phyloP scores from a whole-genome alignment of 2,888 invertebrate species.

The Uloborus plumipes region DNA sequence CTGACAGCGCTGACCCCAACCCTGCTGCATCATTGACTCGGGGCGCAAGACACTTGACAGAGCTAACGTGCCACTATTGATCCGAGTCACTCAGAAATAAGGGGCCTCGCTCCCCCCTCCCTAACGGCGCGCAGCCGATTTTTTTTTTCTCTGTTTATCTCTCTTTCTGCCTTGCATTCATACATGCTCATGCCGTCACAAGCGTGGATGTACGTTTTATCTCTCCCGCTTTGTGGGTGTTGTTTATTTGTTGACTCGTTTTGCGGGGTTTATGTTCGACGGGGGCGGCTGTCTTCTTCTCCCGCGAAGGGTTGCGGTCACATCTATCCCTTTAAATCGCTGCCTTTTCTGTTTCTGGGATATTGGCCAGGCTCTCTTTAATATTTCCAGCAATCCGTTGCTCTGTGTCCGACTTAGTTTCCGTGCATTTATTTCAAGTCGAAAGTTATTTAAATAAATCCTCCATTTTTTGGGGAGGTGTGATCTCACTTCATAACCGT shows the following conservation, averaged over 20 bases:
- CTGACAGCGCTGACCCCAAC: slow-evolving; percentile 60
- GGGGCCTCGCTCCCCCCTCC: neutral
- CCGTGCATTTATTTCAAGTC: no score
- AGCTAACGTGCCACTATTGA: slow-evolving; percentile 63
- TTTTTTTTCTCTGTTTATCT: slow-evolving; percentile 3
- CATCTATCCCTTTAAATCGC: neutral
- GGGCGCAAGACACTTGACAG: slow-evolving; percentile 63
- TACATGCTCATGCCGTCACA: slow-evolving; percentile 50
- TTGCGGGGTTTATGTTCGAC: slow-evolving; percentile 15
- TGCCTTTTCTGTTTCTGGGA: neutral
- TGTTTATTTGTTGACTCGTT: slow-evolving; percentile 45
- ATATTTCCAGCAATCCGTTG: no score
- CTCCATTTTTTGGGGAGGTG: no score
- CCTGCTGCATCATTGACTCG: slow-evolving; percentile 61
- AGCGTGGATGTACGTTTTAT: slow-evolving; percentile 49
- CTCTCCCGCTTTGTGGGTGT: slow-evolving; percentile 9
- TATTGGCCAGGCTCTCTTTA: no score
- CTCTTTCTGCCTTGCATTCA: slow-evolving; percentile 17
- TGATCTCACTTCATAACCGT: no score
- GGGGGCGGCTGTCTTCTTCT: slow-evolving; percentile 10
- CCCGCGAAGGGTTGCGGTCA: slow-evolving; percentile 4
- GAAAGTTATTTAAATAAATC: no score
- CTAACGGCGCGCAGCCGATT: neutral
- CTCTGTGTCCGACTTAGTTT: no score
- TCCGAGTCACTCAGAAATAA: slow-evolving; percentile 40